Conservation (phyloP, 2,113 vertebrate species). For the Thunnus thynnus region DNA sequence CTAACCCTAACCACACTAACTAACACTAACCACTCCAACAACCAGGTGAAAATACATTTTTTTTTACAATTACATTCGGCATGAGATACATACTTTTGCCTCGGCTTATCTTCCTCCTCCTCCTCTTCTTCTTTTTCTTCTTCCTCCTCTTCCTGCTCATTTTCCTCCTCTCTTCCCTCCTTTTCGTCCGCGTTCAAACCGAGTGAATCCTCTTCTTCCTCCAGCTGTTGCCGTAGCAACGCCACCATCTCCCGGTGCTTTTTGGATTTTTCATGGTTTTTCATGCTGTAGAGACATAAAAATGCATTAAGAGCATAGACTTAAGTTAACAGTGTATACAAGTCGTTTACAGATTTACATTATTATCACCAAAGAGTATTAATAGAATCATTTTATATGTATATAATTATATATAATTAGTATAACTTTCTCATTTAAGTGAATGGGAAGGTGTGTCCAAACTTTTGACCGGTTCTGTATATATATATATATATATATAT, state of each 20-base stretch:
- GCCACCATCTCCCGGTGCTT: slow-evolving; percentile 95
- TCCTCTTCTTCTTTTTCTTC: slow-evolving; percentile 55
- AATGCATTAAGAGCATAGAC: background rate
- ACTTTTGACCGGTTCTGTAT: too few relatives aligned
- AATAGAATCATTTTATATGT: too few relatives aligned
- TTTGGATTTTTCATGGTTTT: slow-evolving; percentile 96
- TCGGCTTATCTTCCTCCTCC: slow-evolving; percentile 79
- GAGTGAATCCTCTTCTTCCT: slow-evolving; percentile 88
- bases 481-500: too few relatives aligned
- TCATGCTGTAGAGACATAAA: slow-evolving; percentile 86
- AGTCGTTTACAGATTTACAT: background rate
- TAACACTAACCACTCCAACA: background rate
- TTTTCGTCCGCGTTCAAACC: slow-evolving; percentile 63
- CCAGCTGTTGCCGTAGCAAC: slow-evolving; percentile 91
- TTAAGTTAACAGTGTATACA: background rate
- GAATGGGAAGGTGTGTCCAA: too few relatives aligned
- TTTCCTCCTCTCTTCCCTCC: slow-evolving; percentile 66
- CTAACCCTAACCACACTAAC: too few relatives aligned
- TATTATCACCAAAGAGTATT: background rate
- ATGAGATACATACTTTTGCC: slow-evolving; percentile 86
- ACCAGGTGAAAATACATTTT: background rate
- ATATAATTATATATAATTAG: too few relatives aligned
- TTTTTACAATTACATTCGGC: background rate
- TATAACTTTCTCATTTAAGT: too few relatives aligned
- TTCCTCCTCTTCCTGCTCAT: slow-evolving; percentile 78